Base-by-base conservation (phyloP, 1,140 invertebrate species). In the Hestina assimilis region DNA sequence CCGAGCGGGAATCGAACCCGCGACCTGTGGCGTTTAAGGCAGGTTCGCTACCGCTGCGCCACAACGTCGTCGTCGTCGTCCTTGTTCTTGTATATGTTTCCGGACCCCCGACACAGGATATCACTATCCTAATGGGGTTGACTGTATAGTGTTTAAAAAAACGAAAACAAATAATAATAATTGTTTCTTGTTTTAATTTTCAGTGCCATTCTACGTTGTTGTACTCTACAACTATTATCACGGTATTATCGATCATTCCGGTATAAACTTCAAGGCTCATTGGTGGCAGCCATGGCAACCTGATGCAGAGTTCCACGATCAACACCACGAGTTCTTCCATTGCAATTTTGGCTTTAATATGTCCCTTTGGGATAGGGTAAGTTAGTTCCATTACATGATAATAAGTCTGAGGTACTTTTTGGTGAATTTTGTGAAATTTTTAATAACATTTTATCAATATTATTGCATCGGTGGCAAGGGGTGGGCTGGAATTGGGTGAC, bases 221-320 rank as follows among this genome's bases (percentile, higher is more conserved):
- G 83, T 88, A 0, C 61, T 93, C 3, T 94, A 94, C 79, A 91
- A 90, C 33, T 95, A 94, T 73, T 94, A 93, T 75, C 93, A 95
- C 59, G 93, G 93, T 1, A 93, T 95, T 66, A 91, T 95, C 48
- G 92, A 94, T 73, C 94, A 95, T 83, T 94, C 93, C 0, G 94
- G 94, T 15, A 91, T 95, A 55, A 92, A 93, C 74, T 93, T 95
- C 79, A 93, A 94, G 72, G 83, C 92, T 0, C 80, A 90, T 17
- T 95, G 93, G 94, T 94, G 93, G 93, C 92, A 93, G 73, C 93
- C 93, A 0, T 95, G 93, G 93, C 93, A 94, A 78, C 93, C 93
- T 0, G 91, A 93, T 62, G 92, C 92, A 0, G 92, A 92, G 55
- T 95, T 94, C 77, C 94, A 95, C 62, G 94, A 95, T 68, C 92